Evolutionary conservation across 2,888 invertebrate species (phyloP), one percentile per base, ranked within the genome.

Genomic region (Drosophila fulvimacula): DNA sequence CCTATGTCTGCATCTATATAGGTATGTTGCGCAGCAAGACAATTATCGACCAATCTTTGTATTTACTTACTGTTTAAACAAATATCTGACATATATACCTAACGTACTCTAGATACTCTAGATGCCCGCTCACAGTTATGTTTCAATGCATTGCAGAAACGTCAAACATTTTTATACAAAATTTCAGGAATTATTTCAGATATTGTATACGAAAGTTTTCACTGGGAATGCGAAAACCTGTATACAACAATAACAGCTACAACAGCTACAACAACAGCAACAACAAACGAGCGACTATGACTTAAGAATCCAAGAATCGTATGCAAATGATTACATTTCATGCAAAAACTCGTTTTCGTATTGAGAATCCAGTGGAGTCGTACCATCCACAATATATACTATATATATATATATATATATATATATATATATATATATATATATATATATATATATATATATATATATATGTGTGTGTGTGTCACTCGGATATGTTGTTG

Each of bases 261-360:
- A 27, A 38, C 58, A 42, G 38, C 17, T n/a, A 38, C 53, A 5
- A 19, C 32, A 19, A 52, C 61, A 38, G 41, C 52, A 36, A 36
- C 41, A 51, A 60, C 34, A 36, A 58, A 13, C 53, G 52, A 58
- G n/a, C 53, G 52, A 59, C 49, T 61, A 36, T 60, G 57, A 48
- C 21, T 56, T 49, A 30, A 63, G 61, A 67, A 66, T 79, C 71
- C 48, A 68, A 73, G 78, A 81, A 76, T 65, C 71, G 65, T 79
- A 89, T 85, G 85, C 88, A 89, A 88, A 85, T 87, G 60, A 59
- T 60, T 57, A 19, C 10, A 64, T 61, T 68, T 68, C 27, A 74
- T 52, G 65, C 68, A 44, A 67, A 88, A 85, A 85, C 84, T 68
- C 52, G 84, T 88, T 85, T 89, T 73, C 39, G 58, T 24, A 55